A percentile compares a stretch with the other conserved stretches of the same genome.
phyloP scores from a whole-genome alignment of 2,888 invertebrate species.

The Ganaspis brasiliensis region DNA sequence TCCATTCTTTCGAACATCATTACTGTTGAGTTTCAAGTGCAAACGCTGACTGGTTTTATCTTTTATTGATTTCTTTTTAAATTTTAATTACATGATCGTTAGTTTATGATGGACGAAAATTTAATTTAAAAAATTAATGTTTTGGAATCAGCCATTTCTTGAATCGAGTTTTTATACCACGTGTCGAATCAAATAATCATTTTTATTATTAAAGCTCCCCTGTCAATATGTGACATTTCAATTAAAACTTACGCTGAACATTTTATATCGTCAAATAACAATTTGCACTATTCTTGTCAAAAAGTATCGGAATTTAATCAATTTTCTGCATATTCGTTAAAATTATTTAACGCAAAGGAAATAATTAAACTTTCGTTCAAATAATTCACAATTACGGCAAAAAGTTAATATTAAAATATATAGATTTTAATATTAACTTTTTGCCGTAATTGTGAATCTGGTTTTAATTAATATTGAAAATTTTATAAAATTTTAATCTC shows the following conservation, averaged over 20 bases:
- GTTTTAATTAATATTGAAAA: no score
- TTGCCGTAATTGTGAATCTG: no score
- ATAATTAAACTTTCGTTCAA: not conserved
- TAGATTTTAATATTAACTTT: no score
- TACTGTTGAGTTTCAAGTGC: conserved; percentile 31
- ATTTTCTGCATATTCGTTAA: not conserved
- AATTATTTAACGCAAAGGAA: not conserved
- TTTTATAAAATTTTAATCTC: no score
- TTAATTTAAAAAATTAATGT: not conserved
- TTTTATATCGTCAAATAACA: not conserved
- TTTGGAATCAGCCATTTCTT: not conserved
- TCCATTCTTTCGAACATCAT: conserved; percentile 35
- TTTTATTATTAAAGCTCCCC: not conserved
- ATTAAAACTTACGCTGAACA: not conserved
- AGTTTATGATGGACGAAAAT: not conserved
- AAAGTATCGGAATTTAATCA: not conserved
- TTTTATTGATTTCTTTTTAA: conserved; percentile 28
- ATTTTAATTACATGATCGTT: not conserved
- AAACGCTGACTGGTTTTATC: conserved; percentile 35
- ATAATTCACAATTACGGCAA: not conserved
- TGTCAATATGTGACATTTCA: not conserved
- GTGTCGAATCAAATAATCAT: not conserved
- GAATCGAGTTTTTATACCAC: not conserved
- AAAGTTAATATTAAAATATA: no score
- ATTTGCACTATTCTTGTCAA: not conserved